Evolutionary conservation across 2,888 invertebrate species (phyloP).

Genomic region (Leucophenga maculata): DNA sequence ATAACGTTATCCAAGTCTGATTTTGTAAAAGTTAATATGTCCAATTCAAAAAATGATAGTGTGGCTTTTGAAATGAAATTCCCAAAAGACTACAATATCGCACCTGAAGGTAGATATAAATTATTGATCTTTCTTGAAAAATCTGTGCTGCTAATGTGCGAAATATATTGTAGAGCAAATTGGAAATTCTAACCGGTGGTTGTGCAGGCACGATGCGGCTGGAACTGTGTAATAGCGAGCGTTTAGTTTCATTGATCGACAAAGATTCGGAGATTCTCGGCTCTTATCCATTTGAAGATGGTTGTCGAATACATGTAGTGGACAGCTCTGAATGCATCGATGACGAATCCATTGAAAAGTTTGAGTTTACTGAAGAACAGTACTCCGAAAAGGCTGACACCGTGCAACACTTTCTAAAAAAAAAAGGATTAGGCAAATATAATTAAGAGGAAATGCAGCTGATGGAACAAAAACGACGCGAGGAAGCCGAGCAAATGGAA

Average conservation of each 20-base stretch:
- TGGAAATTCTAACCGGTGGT: constrained; percentile 93
- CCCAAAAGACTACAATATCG: constrained; percentile 81
- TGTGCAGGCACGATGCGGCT: constrained; percentile 86
- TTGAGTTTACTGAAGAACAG: constrained; percentile 86
- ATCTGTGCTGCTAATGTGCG: constrained; percentile 20
- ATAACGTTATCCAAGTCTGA: constrained; percentile 71
- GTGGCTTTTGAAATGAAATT: constrained; percentile 85
- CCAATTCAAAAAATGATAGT: constrained; percentile 81
- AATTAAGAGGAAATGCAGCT: constrained; percentile 85
- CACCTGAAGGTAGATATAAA: constrained; percentile 82
- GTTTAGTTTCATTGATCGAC: constrained; percentile 79
- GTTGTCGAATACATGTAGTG: constrained; percentile 90
- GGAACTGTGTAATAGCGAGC: constrained; percentile 84
- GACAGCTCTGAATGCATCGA: constrained; percentile 76
- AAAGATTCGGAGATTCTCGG: constrained; percentile 85
- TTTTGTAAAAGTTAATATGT: constrained; percentile 83
- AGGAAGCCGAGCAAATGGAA: constrained; percentile 78
- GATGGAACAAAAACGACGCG: constrained; percentile 79
- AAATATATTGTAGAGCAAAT: constrained; percentile 79
- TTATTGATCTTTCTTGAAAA: constrained; percentile 1
- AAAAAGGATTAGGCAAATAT: constrained; percentile 91
- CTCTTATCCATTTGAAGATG: constrained; percentile 88
- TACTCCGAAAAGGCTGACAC: constrained; percentile 88
- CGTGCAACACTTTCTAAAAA: constrained; percentile 86
- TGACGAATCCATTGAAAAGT: constrained; percentile 84